Percentiles rank a stretch among this genome's conserved stretches.
Conservation (phyloP, 2,797 vertebrate genomes). For the Mormyrus hasselquistii region DNA sequence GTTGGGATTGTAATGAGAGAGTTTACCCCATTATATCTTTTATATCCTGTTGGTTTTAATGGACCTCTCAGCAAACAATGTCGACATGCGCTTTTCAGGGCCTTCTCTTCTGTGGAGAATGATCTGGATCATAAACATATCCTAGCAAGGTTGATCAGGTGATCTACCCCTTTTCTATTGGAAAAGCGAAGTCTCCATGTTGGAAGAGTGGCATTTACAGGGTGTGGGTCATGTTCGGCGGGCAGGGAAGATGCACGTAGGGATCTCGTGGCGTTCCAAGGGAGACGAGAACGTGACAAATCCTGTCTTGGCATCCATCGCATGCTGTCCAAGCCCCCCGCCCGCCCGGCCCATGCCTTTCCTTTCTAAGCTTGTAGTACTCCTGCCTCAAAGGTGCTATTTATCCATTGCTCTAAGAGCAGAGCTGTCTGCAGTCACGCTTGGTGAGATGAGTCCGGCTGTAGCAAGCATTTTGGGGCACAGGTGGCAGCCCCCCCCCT, state of each 20-base stretch:
- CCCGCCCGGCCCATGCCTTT: not conserved
- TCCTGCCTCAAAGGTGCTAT: not conserved
- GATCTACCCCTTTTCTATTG: not conserved
- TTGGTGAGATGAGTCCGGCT: not conserved
- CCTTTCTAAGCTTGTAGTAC: not conserved
- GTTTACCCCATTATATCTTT: not conserved
- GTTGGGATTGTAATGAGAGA: not conserved
- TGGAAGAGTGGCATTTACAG: not conserved
- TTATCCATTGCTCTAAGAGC: not conserved
- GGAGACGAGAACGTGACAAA: not conserved
- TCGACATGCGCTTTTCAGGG: not conserved
- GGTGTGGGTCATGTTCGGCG: not conserved
- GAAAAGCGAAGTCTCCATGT: not conserved
- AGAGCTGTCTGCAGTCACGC: not conserved
- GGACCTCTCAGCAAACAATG: not conserved
- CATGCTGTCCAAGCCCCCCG: not conserved
- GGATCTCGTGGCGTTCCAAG: not conserved
- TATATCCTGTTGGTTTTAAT: not conserved
- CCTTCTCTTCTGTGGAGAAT: not conserved
- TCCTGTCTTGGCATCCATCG: not conserved
- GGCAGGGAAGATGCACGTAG: not conserved
- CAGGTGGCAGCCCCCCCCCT: not conserved
- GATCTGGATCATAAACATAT: not conserved
- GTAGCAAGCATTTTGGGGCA: not conserved
- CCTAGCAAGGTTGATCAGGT: not conserved